Conservation (phyloP, 2,888 invertebrate genomes). For the Lycophotia porphyrea region DNA sequence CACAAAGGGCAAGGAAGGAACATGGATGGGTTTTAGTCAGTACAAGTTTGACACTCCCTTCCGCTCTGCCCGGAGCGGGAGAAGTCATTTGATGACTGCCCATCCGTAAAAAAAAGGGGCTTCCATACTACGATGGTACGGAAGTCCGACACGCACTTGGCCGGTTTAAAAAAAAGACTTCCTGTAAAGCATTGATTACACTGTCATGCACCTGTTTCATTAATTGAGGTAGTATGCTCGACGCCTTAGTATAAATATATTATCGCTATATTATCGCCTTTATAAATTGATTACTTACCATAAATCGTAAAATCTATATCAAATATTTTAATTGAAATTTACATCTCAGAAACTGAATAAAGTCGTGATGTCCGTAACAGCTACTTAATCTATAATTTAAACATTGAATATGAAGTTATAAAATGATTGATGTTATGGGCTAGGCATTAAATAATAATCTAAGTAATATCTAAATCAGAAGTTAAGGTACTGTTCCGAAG, state of each 20-base stretch:
- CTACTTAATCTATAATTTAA: slow-evolving; percentile 34
- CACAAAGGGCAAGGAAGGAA: too few species aligned
- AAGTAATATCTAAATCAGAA: not conserved
- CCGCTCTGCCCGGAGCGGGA: too few species aligned
- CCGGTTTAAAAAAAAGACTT: too few species aligned
- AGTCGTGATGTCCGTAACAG: slow-evolving; percentile 48
- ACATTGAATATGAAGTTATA: not conserved
- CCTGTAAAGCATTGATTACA: not conserved
- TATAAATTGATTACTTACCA: not conserved
- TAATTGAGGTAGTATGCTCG: not conserved
- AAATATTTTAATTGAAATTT: slow-evolving; percentile 1
- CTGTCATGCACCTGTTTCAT: not conserved
- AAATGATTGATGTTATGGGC: slow-evolving; percentile 43
- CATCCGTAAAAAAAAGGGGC: too few species aligned
- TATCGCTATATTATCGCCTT: too few species aligned
- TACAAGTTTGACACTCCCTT: too few species aligned
- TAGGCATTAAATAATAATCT: slow-evolving; percentile 2
- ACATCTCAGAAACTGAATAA: slow-evolving; percentile 26
- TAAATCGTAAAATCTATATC: not conserved
- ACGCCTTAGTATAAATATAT: too few species aligned
- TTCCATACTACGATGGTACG: too few species aligned
- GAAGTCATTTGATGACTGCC: too few species aligned
- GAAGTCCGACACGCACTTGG: too few species aligned
- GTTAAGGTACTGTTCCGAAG: not conserved
- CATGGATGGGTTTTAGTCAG: too few species aligned